Percentiles rank a stretch among this genome's conserved stretches.
Evolutionary conservation across 2,113 vertebrate species (phyloP).

Genomic region (Salvelinus sp.): DNA sequence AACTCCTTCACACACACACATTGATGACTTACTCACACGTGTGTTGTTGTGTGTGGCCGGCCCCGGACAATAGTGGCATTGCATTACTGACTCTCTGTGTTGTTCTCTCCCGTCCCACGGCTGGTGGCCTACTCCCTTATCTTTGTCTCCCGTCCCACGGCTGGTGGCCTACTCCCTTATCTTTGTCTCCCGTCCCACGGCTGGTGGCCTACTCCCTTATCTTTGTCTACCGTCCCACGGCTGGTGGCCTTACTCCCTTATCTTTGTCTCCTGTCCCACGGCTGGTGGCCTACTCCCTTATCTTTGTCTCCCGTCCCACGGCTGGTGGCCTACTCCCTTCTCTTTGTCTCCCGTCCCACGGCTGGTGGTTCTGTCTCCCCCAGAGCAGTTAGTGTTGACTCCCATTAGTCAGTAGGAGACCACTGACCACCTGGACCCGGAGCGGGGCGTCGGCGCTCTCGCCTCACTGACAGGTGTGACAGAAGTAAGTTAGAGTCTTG

Average conservation of each 20-base stretch:
- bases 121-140: too few relatives aligned
- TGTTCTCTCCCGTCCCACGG: conserved; percentile 61
- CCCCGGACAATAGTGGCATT: conserved; percentile 3
- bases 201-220: not conserved
- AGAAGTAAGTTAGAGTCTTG: conserved; percentile 72
- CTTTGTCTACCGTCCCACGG: too few relatives aligned
- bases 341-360: conserved; percentile 27
- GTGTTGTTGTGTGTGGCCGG: conserved; percentile 27
- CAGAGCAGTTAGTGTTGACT: conserved; percentile 84
- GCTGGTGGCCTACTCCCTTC: too few relatives aligned
- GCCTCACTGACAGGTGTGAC: conserved; percentile 76
- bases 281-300: too few relatives aligned
- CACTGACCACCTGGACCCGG: conserved; percentile 69
- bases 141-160: conserved; percentile 14
- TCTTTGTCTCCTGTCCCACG: conserved; percentile 27
- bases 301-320: conserved; percentile 28
- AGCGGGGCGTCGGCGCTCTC: conserved; percentile 55
- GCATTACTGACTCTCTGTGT: conserved; percentile 59
- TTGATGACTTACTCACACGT: conserved; percentile 5
- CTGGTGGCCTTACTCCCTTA: too few relatives aligned
- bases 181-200: conserved; percentile 21
- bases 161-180: too few relatives aligned
- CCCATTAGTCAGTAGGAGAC: conserved; percentile 79
- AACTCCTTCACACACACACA: conserved; percentile 1
- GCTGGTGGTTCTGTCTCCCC: conserved; percentile 24